These are phyloP conservation scores for Actias luna DNA, from an alignment of 2,888 invertebrate species.

Conservation along the genomic window DNA sequence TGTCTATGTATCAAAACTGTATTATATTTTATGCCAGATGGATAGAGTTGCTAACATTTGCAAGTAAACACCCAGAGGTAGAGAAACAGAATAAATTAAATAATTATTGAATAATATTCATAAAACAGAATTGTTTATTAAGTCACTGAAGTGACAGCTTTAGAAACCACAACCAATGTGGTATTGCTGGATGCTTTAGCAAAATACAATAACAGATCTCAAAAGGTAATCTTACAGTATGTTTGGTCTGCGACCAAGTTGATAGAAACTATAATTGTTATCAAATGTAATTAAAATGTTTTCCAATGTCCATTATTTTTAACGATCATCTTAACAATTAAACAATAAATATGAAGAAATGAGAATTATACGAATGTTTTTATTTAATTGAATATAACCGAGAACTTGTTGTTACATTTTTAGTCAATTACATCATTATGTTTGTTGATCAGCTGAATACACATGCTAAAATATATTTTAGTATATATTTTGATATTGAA, in stretches of 20 bases:
- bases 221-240: background rate
- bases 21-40: no score
- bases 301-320: background rate
- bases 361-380: background rate
- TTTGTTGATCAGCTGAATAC: slow-evolving; percentile 32
- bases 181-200: slow-evolving; percentile 9
- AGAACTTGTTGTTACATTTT: slow-evolving; percentile 15
- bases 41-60: no score
- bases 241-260: background rate
- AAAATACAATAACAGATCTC: slow-evolving; percentile 21
- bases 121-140: no score
- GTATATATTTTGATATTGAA: slow-evolving; percentile 15
- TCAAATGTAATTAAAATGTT: background rate
- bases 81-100: no score
- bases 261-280: background rate
- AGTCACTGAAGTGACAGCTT: slow-evolving; percentile 66
- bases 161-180: slow-evolving; percentile 27
- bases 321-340: background rate
- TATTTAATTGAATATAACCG: background rate
- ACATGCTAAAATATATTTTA: slow-evolving; percentile 34
- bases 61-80: no score
- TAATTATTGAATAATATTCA: no score
- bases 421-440: slow-evolving; percentile 21
- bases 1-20: no score
- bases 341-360: background rate